Percentiles rank a stretch among this genome's conserved stretches.
Conservation (phyloP, 2,888 invertebrate genomes). For the Platerodrilus igneus region DNA sequence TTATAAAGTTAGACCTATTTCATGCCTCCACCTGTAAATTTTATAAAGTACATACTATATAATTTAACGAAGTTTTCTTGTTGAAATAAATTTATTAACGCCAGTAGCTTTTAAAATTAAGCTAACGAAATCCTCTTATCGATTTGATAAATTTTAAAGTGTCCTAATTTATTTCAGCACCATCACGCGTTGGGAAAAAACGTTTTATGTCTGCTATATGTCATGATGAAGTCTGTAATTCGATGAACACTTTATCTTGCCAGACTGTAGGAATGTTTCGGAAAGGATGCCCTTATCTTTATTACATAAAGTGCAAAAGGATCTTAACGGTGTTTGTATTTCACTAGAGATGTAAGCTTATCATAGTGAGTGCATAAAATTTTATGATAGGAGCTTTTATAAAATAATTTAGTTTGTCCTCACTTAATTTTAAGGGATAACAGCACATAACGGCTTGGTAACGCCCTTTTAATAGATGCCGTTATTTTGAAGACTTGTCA, state of each 20-base stretch:
- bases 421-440: background rate
- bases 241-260: conserved; percentile 42
- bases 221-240: conserved; percentile 38
- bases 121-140: conserved; percentile 14
- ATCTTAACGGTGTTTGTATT: conserved; percentile 33
- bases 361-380: conserved; percentile 16
- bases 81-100: too few species aligned
- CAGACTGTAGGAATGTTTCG: conserved; percentile 39
- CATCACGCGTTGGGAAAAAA: conserved; percentile 9
- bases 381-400: conserved; percentile 7
- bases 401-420: conserved; percentile 13
- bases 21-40: too few species aligned
- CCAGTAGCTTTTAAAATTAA: too few species aligned
- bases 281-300: conserved; percentile 38
- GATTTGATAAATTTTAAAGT: conserved; percentile 12
- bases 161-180: conserved; percentile 11
- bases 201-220: conserved; percentile 35
- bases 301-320: conserved; percentile 41
- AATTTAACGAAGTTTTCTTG: too few species aligned
- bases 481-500: too few species aligned
- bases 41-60: too few species aligned
- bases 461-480: too few species aligned
- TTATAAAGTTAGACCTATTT: too few species aligned
- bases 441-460: too few species aligned
- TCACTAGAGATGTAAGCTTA: conserved; percentile 32